A percentile compares a stretch with the other conserved stretches of the same genome.
Conservation (phyloP, 2,113 vertebrate species). For the Choloepus hoffmanni region DNA sequence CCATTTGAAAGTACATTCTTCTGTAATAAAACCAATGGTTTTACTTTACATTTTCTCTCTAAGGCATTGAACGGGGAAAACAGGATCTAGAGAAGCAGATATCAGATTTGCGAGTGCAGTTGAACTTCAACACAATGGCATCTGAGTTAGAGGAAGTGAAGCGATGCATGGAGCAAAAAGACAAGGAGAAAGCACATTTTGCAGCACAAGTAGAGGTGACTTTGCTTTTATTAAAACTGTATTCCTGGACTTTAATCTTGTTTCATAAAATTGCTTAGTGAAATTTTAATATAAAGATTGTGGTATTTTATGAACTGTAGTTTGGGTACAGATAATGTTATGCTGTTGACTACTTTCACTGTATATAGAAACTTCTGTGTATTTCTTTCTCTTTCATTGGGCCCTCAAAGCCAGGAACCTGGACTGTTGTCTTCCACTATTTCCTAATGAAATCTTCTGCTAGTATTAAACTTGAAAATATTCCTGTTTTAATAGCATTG, state of each 20-base stretch:
- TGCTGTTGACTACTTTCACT: neutral
- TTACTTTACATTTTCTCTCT: conserved; percentile 52
- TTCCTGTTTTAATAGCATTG: conserved; percentile 13
- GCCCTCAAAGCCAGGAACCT: no score
- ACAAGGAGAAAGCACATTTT: conserved; percentile 91
- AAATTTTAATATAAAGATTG: neutral
- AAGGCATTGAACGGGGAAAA: conserved; percentile 86
- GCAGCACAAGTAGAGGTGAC: conserved; percentile 91
- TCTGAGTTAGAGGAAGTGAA: conserved; percentile 92
- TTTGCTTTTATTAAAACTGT: neutral
- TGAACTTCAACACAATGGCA: conserved; percentile 86
- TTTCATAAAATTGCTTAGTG: conserved; percentile 30
- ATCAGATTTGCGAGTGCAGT: conserved; percentile 89
- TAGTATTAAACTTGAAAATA: conserved; percentile 39
- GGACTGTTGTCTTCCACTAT: neutral
- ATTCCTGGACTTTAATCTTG: neutral
- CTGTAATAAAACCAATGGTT: neutral
- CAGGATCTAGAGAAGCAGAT: conserved; percentile 91
- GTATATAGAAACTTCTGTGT: neutral
- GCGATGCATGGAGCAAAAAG: conserved; percentile 89
- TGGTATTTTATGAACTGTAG: conserved; percentile 10
- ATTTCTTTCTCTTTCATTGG: conserved; percentile 30
- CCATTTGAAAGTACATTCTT: neutral
- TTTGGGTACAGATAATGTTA: conserved; percentile 5
- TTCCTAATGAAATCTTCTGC: neutral